phyloP scores from a whole-genome alignment of 2,113 vertebrate species.

The Labrus mixtus region DNA sequence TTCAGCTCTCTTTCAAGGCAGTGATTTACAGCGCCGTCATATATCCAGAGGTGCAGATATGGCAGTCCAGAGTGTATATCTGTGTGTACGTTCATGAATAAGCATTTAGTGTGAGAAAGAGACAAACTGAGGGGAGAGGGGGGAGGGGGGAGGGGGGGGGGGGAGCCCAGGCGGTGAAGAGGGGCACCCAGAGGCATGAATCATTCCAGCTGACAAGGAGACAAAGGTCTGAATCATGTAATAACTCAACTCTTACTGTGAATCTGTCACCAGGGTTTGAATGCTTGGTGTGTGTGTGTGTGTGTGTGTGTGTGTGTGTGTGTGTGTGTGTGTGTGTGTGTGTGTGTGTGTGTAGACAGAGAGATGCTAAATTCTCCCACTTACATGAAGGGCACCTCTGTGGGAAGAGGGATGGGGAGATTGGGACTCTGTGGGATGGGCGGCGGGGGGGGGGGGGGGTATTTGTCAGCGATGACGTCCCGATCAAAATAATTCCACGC shows the following conservation, averaged over 20 bases:
- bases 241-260: conserved; percentile 71
- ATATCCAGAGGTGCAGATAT: conserved; percentile 12
- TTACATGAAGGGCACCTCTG: conserved; percentile 71
- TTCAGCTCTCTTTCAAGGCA: conserved; percentile 3
- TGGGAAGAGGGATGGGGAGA: conserved; percentile 51
- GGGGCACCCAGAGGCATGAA: conserved; percentile 67
- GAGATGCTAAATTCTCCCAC: conserved; percentile 44
- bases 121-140: conserved; percentile 31
- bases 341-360: not conserved
- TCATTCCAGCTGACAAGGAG: conserved; percentile 73
- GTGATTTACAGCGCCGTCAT: conserved; percentile 9
- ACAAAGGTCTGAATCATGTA: conserved; percentile 74
- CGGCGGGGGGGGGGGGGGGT: not conserved
- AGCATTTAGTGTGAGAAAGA: conserved; percentile 46
- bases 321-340: conserved; percentile 19
- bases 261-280: conserved; percentile 61
- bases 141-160: not conserved
- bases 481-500: conserved; percentile 60
- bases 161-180: conserved; percentile 10
- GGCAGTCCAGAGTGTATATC: conserved; percentile 25
- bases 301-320: conserved; percentile 31
- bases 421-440: conserved; percentile 24
- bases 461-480: conserved; percentile 57
- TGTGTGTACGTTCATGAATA: conserved; percentile 45
- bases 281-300: conserved; percentile 47